Base-by-base conservation (phyloP, 2,113 vertebrate species). In the Amazona vittata region DNA sequence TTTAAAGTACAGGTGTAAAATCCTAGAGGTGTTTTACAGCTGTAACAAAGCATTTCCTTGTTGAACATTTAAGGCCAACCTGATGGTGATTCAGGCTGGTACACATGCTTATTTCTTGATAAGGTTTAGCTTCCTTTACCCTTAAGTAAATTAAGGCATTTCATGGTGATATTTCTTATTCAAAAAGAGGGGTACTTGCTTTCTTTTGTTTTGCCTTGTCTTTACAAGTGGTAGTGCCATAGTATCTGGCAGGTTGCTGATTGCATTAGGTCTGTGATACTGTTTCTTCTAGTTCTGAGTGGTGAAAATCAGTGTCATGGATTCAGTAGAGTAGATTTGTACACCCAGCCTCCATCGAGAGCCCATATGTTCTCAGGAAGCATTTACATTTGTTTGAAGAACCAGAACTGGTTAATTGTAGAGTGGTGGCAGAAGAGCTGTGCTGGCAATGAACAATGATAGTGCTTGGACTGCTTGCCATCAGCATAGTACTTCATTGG, bases 1-100 rank as follows among this genome's bases (percentile, higher is more conserved):
- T 94, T 86, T 89, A 53, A 94, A 86, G 29, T 82, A 52, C 28
- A 76, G 55, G 57, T 69, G 49, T 90, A 44, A 86, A 90, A 94
- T 86, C 52, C 47, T 86, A 57, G 88, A 81, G 28, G 28, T 84
- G 71, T 64, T 86, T 65, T 68, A 52, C 68, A 93, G 55, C 71
- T 83, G 33, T 86, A 68, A 64, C 55, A 80, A 60, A 65, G 53
- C 44, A 44, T 68, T 89, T 86, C 9, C 10, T 33, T 14, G 10
- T 67, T 92, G 39, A 92, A 47, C 12, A 49, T 76, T 64, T 67
- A 67, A 33, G 52, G 43, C n/a, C 55, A 69, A 80, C 53, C 28
- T 3, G 3, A 22, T 74, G 43, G 46, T 70, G 68, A n/a, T 77
- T 37, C 41, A 95, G 37, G 71, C 82, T 84, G 44, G 9, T 83